Base-by-base conservation (phyloP, 2,113 vertebrate genomes). In the Upupa epops region DNA sequence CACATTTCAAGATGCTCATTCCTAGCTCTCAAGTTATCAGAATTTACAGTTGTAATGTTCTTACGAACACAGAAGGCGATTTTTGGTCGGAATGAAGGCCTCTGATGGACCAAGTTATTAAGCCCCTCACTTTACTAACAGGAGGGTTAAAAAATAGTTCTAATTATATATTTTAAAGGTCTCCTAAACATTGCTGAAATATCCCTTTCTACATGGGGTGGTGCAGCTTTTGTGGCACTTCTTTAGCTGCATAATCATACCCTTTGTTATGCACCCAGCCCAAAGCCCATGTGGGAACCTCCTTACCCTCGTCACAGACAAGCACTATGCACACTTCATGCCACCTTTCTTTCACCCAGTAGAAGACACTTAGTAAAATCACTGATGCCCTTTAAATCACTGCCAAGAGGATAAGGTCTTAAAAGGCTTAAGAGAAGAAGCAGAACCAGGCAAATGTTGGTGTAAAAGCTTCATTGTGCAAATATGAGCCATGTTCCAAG, bases 11-110 rank as follows among this genome's bases (percentile, higher is more conserved):
- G 92, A 88, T 69, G 76, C 15, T 88, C 83, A 83, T 88, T 94
- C 90, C 86, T 76, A 59, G 74, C 86, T 94, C 92, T 95, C 92
- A 92, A 73, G 89, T 94, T 92, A 90, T 92, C 90, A 89, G 90
- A 94, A 94, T 79, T 89, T 89, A 65, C 72, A 70, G 78, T 85
- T 89, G 83, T 59, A 90, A 75, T 59, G 42, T 82, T 89, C 92
- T 92, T 90, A 79, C 6, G 29, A 79, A 63, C 32, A 82, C 28
- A 61, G 89, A 46, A 79, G 34, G 34, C 55, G 92, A 95, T 93
- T 95, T 94, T 94, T 82, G 83, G 36, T 72, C 54, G 83, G 75
- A 88, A 70, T 40, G 61, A 74, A 87, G 66, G 49, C 32, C 65
- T 0, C 1, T 52, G 45, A 42, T 9, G 56, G 37, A 86, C 60